Evolutionary conservation across 2,113 vertebrate genomes (phyloP), one percentile per base, ranked within the genome.

Genomic region (Irena cyanogastra): DNA sequence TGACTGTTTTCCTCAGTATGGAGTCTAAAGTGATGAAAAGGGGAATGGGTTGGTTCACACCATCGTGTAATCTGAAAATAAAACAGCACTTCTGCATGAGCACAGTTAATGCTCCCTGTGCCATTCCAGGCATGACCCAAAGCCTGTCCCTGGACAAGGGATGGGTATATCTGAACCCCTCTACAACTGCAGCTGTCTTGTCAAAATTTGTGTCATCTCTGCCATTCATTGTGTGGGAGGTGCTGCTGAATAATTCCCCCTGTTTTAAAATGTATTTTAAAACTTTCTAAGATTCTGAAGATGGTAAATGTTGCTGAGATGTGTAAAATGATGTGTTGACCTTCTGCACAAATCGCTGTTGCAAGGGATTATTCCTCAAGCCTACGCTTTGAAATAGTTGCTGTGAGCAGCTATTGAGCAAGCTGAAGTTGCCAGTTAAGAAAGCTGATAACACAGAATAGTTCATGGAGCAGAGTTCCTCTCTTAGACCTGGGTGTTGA

Each of bases 391-490:
- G 72, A 65, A 91, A 69, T 49, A 75, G 37, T 24, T 89, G 37
- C 66, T 93, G 56, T 10, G 57, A 87, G 75, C 30, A 47, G 6
- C 70, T 75, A 41, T 45, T 71, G 89, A 71, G 56, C 12, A 65
- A 91, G 57, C 60, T 87, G 53, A 76, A 83, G 71, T 69, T 95
- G 26, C 83, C 42, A 33, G 75, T 76, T 69, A 65, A 65, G 90
- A 88, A 92, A 65, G 50, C 50, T 86, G 90, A 57, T 90, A 90
- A 91, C 66, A 64, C 44, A 50, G 63, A 90, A 57, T 33, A 69
- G 71, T 66, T 87, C 30, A 7, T 42, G 44, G 61, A 74, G 59
- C 75, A 90, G 87, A 90, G 91, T 72, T 95, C 78, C 75, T 90
- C 63, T 81, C 66, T 83, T 45, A 68, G 81, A 59, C 70, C n/a